These are phyloP conservation scores for Peromyscus polionotus DNA, from an alignment of 2,113 vertebrate species.

Conservation along the genomic window DNA sequence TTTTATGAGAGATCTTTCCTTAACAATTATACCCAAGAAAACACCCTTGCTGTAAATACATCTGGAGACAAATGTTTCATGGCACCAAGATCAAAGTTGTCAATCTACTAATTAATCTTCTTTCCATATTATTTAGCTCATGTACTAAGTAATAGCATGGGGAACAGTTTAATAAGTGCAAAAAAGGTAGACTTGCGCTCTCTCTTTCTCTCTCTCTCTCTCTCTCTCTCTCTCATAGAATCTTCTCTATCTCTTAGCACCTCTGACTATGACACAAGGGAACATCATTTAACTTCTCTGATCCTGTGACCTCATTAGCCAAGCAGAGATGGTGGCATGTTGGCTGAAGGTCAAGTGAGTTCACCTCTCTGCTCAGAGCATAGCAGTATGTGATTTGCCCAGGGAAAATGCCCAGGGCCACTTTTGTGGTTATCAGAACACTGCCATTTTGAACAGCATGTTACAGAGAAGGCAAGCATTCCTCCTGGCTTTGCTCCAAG, in stretches of 20 bases:
- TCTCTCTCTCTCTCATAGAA: neutral
- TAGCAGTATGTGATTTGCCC: neutral
- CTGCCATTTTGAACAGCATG: neutral
- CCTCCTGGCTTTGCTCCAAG: conserved; percentile 33
- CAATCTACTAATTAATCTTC: neutral
- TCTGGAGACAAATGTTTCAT: neutral
- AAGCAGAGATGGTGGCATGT: neutral
- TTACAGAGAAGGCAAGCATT: neutral
- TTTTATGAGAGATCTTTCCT: neutral
- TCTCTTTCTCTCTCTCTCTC: neutral
- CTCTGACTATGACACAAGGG: neutral
- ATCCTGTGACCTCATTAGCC: neutral
- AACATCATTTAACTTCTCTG: neutral
- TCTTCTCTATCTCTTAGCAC: neutral
- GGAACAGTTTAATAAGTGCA: neutral
- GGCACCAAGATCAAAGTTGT: neutral
- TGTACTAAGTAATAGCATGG: neutral
- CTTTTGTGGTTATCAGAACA: neutral
- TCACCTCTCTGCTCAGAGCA: neutral
- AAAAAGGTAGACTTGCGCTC: neutral
- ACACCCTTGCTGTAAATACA: neutral
- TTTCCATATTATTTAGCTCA: neutral
- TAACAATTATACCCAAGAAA: neutral
- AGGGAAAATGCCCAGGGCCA: neutral
- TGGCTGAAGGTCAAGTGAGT: neutral